A percentile compares a stretch with the other conserved stretches of the same genome.
Conservation (phyloP, 92 coral and sea anemone genomes). For the Porites cylindrica region DNA sequence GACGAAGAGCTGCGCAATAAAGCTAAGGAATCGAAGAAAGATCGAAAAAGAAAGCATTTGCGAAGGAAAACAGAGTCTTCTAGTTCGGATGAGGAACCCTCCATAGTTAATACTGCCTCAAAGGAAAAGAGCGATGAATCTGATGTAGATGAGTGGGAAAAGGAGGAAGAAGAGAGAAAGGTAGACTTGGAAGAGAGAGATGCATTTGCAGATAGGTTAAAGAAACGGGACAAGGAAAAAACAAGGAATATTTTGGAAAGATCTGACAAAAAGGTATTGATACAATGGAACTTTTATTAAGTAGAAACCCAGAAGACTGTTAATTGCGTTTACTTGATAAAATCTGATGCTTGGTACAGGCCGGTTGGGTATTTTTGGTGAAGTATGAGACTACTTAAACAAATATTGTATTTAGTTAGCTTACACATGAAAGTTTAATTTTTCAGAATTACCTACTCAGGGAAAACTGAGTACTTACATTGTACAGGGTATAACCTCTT, state of each 20-base stretch:
- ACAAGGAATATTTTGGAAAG: slow-evolving; percentile 91
- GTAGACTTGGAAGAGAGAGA: slow-evolving; percentile 93
- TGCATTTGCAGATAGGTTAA: slow-evolving; percentile 94
- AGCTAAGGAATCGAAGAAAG: slow-evolving; percentile 65
- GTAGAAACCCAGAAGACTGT: too few relatives aligned
- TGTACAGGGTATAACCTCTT: too few relatives aligned
- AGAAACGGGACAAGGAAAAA: slow-evolving; percentile 86
- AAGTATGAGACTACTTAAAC: too few relatives aligned
- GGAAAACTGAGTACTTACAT: too few relatives aligned
- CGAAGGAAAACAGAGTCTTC: slow-evolving; percentile 79
- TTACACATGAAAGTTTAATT: too few relatives aligned
- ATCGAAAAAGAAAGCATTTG: slow-evolving; percentile 89
- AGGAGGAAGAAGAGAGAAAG: slow-evolving; percentile 78
- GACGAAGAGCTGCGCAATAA: slow-evolving; percentile 61
- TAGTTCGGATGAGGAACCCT: slow-evolving; percentile 79
- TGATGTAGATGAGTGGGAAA: slow-evolving; percentile 94
- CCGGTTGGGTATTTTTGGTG: too few relatives aligned
- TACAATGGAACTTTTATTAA: neutral
- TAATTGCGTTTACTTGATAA: too few relatives aligned
- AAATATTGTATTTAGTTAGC: too few relatives aligned
- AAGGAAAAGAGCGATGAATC: slow-evolving; percentile 59
- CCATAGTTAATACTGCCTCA: slow-evolving; percentile 11
- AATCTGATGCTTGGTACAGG: too few relatives aligned
- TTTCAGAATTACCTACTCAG: too few relatives aligned
- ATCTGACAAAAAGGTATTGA: slow-evolving; percentile 90